Evolutionary conservation across 2,113 vertebrate species (phyloP).

Genomic region (Mola mola): DNA sequence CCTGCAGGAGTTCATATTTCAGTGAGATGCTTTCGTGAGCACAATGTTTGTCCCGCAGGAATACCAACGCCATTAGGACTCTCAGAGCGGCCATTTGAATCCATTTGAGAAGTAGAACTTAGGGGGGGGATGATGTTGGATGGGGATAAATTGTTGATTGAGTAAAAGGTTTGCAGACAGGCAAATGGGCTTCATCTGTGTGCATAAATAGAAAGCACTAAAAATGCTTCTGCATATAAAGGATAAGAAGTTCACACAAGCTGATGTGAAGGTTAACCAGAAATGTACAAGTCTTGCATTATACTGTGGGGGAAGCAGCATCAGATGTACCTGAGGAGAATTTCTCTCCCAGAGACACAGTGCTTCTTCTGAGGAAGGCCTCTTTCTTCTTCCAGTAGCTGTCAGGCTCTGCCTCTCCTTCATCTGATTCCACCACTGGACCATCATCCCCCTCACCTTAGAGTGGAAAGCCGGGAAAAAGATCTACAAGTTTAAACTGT

Average conservation of each 20-base stretch:
- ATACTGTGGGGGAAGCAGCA: background rate
- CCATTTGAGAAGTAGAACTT: slow-evolving; percentile 72
- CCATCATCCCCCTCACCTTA: slow-evolving; percentile 69
- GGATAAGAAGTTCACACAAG: background rate
- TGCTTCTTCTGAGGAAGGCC: slow-evolving; percentile 71
- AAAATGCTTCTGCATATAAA: slow-evolving; percentile 2
- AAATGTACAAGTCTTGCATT: background rate
- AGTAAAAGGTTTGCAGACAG: slow-evolving; percentile 56
- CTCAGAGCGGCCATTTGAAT: slow-evolving; percentile 68
- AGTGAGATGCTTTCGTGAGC: slow-evolving; percentile 51
- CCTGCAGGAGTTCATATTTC: slow-evolving; percentile 51
- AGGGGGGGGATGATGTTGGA: slow-evolving; percentile 39
- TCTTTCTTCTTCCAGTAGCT: slow-evolving; percentile 82
- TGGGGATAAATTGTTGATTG: slow-evolving; percentile 62
- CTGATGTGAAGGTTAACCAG: slow-evolving; percentile 4
- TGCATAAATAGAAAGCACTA: slow-evolving; percentile 26
- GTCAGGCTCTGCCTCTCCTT: slow-evolving; percentile 66
- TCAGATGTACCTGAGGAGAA: slow-evolving; percentile 83
- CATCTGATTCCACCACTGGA: slow-evolving; percentile 48
- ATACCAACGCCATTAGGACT: slow-evolving; percentile 67
- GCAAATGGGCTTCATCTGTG: slow-evolving; percentile 43
- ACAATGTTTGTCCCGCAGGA: slow-evolving; percentile 52
- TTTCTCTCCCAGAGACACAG: slow-evolving; percentile 78
- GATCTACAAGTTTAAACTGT: background rate
- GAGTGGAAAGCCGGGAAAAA: slow-evolving; percentile 1